Base-by-base conservation (phyloP, 2,888 invertebrate species). In the Mechanitis mazaeus region DNA sequence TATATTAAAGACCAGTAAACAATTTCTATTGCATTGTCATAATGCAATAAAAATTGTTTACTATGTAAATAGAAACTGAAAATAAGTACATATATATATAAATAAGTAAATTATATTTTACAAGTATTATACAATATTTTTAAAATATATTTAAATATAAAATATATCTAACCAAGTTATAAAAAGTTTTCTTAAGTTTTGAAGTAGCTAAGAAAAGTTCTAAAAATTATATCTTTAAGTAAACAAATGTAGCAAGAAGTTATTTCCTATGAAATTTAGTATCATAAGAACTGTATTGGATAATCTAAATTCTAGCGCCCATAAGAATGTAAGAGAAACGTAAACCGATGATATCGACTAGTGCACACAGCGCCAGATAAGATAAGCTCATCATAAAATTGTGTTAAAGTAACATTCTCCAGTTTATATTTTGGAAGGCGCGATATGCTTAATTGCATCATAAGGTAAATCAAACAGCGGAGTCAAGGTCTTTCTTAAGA, bases 311-410 rank as follows among this genome's bases (percentile, higher is more conserved):
- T 42, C 42, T 42, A 42, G 9, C 46, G 63, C 45, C 55, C 33
- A n/a, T 55, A 56, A 47, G 56, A 56, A 63, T 62, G 59, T 59
- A 60, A 72, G 72, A 76, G 71, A 66, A 77, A 72, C 78, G 70
- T 67, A 56, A 69, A 64, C 67, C 58, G 63, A 67, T 64, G 72
- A 76, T 79, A 81, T 80, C 80, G 71, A 62, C 61, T 66, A 59
- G 68, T 75, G 75, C 77, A 79, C 74, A 77, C 72, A 79, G 65
- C 55, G 66, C 65, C 55, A 69, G 86, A 86, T 85, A 84, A 86
- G 84, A 85, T 85, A 85, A 69, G 59, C 58, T 31, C 54, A 60
- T 62, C 64, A 64, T 68, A 64, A 69, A 72, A 70, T 71, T 63
- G 54, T 62, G 66, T 64, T 69, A 71, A 71, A 64, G 69, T 53